These are phyloP conservation scores for Apocrypta bakeri DNA, from an alignment of 1,140 invertebrate species.

Conservation along the genomic window DNA sequence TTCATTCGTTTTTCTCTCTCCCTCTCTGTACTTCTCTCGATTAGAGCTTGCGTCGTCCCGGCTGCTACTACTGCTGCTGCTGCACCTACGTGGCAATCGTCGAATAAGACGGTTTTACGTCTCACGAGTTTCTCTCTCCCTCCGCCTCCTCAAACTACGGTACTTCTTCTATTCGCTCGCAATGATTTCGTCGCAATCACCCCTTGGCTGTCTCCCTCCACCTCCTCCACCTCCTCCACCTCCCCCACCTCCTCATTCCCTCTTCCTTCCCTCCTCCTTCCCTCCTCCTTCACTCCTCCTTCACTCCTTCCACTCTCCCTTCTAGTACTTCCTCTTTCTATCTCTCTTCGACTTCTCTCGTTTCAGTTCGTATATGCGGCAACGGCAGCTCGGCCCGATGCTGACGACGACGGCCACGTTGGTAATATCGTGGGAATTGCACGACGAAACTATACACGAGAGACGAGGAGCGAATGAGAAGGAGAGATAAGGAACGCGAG, in stretches of 20 bases:
- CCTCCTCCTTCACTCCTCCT: constrained; percentile 34
- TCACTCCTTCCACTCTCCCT: constrained; percentile 51
- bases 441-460: constrained; percentile 36
- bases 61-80: constrained; percentile 6
- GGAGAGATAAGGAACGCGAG: constrained; percentile 18
- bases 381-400: constrained; percentile 28
- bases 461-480: constrained; percentile 52
- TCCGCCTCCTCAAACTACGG: constrained; percentile 62
- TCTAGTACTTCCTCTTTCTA: constrained; percentile 4
- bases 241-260: constrained; percentile 30
- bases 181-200: constrained; percentile 74
- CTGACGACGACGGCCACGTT: constrained; percentile 58
- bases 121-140: constrained; percentile 66
- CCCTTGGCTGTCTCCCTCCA: constrained; percentile 46
- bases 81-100: constrained; percentile 47
- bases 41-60: constrained; percentile 50
- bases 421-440: constrained; percentile 72
- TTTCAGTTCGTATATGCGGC: constrained; percentile 18
- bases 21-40: constrained; percentile 49
- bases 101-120: constrained; percentile 66
- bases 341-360: constrained; percentile 50
- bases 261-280: constrained; percentile 47
- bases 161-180: constrained; percentile 70
- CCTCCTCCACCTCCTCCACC: constrained; percentile 45
- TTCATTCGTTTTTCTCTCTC: constrained; percentile 56